Conservation (phyloP, 2,113 vertebrate genomes). For the Microtus oregoni region DNA sequence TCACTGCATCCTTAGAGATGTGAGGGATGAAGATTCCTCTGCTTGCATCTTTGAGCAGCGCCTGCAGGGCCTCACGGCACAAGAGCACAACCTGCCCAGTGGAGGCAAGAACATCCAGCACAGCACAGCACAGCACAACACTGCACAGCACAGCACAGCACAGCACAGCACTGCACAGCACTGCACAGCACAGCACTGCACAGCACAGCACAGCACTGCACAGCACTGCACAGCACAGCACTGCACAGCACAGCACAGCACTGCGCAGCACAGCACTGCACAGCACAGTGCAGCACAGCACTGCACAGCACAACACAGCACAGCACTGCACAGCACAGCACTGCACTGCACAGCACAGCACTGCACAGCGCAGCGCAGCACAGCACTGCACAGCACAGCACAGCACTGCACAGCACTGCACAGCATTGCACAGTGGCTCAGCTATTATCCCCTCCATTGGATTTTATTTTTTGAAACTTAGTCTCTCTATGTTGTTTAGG, state of each 20-base stretch:
- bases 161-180: neutral
- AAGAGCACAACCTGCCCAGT: neutral
- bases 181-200: too few relatives aligned
- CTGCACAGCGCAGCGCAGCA: too few relatives aligned
- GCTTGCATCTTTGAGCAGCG: neutral
- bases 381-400: too few relatives aligned
- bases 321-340: too few relatives aligned
- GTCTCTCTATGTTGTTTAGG: neutral
- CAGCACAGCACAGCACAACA: too few relatives aligned
- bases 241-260: neutral
- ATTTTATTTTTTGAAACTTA: neutral
- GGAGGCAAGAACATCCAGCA: neutral
- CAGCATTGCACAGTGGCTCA: neutral
- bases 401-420: too few relatives aligned
- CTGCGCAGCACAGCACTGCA: too few relatives aligned
- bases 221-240: neutral
- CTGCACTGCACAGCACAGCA: too few relatives aligned
- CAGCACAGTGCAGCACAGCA: neutral
- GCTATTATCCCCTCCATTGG: neutral
- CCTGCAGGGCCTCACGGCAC: neutral
- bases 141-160: neutral
- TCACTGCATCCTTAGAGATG: neutral
- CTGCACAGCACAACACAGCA: too few relatives aligned
- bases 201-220: too few relatives aligned
- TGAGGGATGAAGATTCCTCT: neutral